phyloP scores from a whole-genome alignment of 2,113 vertebrate genomes.

The Alligator mississippiensis region DNA sequence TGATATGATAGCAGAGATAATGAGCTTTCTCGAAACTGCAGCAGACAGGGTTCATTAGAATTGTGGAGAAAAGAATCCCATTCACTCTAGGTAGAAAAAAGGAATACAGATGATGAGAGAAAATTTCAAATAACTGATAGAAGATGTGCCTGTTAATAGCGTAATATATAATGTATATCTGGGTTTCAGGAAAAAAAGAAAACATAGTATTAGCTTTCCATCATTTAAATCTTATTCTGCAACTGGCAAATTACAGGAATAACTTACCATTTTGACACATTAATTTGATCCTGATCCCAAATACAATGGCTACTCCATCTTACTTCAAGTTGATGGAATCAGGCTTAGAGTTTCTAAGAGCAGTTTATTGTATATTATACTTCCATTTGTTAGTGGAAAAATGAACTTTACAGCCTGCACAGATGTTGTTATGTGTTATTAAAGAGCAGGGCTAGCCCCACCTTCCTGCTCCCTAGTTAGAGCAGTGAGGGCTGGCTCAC shows the following conservation, averaged over 20 bases:
- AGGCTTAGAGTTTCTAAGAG: background rate
- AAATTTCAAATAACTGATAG: slow-evolving; percentile 48
- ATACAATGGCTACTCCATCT: background rate
- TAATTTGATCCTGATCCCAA: background rate
- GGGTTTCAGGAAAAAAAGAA: slow-evolving; percentile 19
- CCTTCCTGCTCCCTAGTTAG: too few species aligned
- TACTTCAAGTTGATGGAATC: background rate
- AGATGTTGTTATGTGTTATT: background rate
- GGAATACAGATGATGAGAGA: slow-evolving; percentile 49
- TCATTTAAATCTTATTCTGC: background rate
- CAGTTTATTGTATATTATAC: background rate
- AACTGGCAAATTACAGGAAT: background rate
- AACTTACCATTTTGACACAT: background rate
- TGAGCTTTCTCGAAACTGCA: slow-evolving; percentile 63
- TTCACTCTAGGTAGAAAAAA: slow-evolving; percentile 56
- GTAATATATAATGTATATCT: background rate
- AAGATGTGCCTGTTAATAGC: slow-evolving; percentile 57
- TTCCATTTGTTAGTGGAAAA: background rate
- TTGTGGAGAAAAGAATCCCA: slow-evolving; percentile 43
- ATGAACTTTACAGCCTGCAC: background rate
- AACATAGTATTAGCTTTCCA: background rate
- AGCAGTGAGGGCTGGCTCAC: too few species aligned
- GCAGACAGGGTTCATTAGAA: slow-evolving; percentile 47
- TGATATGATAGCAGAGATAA: slow-evolving; percentile 65
- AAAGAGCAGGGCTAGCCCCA: background rate